Base-by-base conservation (phyloP, 2,797 vertebrate genomes). In the Lagodon rhomboides region DNA sequence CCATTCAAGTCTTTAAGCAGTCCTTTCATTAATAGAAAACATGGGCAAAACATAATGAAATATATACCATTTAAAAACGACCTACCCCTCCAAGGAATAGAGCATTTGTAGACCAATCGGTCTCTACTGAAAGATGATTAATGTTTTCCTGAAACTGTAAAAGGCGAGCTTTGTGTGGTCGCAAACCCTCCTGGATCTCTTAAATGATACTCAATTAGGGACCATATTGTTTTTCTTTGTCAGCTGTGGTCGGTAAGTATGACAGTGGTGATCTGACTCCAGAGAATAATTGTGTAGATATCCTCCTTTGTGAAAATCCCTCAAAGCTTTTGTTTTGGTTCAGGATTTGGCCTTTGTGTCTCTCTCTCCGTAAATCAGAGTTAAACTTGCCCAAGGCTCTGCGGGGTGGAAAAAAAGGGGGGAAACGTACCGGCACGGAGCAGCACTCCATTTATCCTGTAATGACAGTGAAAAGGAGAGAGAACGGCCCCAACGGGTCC, bases 291-390 rank as follows among this genome's bases (percentile, higher is more conserved):
- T 87, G 87, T 86, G 77, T 61, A 85, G 76, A 84, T 76, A 79
- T 87, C 68, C 66, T 88, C 66, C 70, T 84, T 77, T 73, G 66
- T 73, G 60, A 81, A 92, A 92, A 90, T 84, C 88, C 83, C 80
- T 88, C 76, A 87, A 90, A 93, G 85, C 88, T 82, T 83, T 90
- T 87, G 86, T 91, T 91, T 92, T 83, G 79, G 80, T 87, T 91
- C 73, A 72, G 80, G 74, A 55, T 68, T 80, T 70, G 79, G 85
- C 79, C 73, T 92, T 89, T 92, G 79, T 92, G 79, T 86, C 75
- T 75, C 56, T 73, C 75, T 76, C 69, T 82, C 59, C 65, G 80
- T 92, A 91, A 93, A 93, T 93, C 90, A 78, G 85, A 27, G 85
- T 85, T 84, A 84, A 79, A 90, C 86, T 88, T 85, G 79, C 84